Conservation (phyloP, 1,140 invertebrate genomes). For the Himalopsyche phryganea region DNA sequence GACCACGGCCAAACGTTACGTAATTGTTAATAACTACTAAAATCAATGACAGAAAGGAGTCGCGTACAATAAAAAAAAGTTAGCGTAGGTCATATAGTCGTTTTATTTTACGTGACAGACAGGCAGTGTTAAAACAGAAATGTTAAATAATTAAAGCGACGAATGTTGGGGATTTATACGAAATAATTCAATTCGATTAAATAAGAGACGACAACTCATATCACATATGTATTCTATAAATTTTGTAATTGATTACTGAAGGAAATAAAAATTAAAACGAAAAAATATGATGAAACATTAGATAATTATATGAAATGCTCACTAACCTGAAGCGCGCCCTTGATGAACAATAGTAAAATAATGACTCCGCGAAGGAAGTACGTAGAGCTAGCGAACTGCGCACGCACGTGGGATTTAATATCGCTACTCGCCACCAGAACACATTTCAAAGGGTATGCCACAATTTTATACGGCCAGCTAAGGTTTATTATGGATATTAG, state of each 20-base stretch:
- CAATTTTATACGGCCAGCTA: no score
- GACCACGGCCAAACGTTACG: conserved; percentile 13
- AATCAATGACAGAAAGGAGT: background rate
- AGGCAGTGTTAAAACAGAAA: background rate
- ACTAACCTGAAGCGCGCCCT: conserved; percentile 1
- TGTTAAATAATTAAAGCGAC: background rate
- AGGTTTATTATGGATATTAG: no score
- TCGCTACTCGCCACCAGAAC: background rate
- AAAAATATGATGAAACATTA: background rate
- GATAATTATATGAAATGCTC: background rate
- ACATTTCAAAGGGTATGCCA: no score
- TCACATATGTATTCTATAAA: background rate
- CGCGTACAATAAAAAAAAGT: background rate
- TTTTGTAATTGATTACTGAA: background rate
- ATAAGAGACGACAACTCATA: background rate
- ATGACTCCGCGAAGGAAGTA: conserved; percentile 1
- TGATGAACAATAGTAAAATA: background rate
- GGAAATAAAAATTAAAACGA: background rate
- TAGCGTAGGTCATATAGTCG: background rate
- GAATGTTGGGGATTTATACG: no score
- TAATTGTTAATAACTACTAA: background rate
- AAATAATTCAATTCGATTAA: background rate
- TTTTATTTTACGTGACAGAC: background rate
- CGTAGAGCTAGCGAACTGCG: conserved; percentile 8
- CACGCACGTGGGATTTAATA: conserved; percentile 19